Conservation (phyloP, 2,797 vertebrate genomes). For the Ibycter americanus region DNA sequence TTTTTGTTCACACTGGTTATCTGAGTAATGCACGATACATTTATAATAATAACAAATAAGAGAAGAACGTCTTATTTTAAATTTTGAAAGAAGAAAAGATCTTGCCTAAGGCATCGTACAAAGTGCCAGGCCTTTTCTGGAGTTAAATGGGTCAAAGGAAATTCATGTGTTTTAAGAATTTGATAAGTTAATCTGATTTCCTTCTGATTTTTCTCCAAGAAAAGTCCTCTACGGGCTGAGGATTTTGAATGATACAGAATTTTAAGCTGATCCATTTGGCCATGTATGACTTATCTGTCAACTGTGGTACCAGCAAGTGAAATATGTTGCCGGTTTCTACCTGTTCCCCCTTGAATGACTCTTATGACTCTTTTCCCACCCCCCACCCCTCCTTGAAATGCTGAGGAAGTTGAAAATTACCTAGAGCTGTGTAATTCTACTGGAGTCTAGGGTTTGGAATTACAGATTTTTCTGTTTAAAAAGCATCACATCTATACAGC, state of each 20-base stretch:
- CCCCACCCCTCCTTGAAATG: too few species aligned
- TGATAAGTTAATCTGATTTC: background rate
- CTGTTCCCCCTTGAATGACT: background rate
- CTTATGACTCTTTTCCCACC: accelerated
- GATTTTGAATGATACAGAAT: background rate
- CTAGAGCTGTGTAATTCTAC: background rate
- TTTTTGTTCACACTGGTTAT: background rate
- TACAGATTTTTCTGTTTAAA: background rate
- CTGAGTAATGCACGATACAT: background rate
- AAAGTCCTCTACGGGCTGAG: background rate
- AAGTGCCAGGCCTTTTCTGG: background rate
- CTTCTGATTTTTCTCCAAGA: background rate
- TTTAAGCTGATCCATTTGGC: background rate
- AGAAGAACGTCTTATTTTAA: background rate
- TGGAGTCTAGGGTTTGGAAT: background rate
- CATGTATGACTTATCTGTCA: background rate
- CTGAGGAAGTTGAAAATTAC: background rate
- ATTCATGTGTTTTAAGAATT: background rate
- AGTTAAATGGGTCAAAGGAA: background rate
- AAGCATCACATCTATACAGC: background rate
- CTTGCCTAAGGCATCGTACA: background rate
- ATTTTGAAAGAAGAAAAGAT: background rate
- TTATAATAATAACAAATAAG: background rate
- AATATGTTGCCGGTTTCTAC: background rate
- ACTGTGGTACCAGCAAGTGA: background rate